A percentile compares a stretch with the other conserved stretches of the same genome.
These are phyloP conservation scores for Adelosebastes latens DNA, from an alignment of 2,797 vertebrate species.

Conservation along the genomic window DNA sequence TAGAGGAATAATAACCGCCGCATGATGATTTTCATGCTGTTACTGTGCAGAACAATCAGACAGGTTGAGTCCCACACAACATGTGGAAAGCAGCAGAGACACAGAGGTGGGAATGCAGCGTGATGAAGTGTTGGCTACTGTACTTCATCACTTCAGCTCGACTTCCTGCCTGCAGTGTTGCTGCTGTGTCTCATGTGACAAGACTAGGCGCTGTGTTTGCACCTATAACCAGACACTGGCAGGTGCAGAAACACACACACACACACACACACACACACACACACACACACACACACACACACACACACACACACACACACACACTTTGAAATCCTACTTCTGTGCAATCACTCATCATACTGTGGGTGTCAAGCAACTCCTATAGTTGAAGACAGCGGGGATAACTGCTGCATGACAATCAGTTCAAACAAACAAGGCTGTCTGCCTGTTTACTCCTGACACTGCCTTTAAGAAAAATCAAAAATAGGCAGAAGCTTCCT, in stretches of 20 bases:
- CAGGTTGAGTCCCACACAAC: background rate
- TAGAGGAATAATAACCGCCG: constrained; percentile 12
- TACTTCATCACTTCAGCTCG: constrained; percentile 42
- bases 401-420: constrained; percentile 54
- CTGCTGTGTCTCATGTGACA: constrained; percentile 49
- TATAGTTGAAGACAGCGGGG: constrained; percentile 37
- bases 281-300: background rate
- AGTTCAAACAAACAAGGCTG: constrained; percentile 51
- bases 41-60: constrained; percentile 17
- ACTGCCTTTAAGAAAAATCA: constrained; percentile 21
- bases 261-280: background rate
- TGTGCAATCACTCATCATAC: constrained; percentile 46
- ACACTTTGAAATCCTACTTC: constrained; percentile 45
- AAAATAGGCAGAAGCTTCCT: constrained; percentile 1
- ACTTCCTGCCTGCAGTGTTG: constrained; percentile 52
- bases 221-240: constrained; percentile 19
- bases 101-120: constrained; percentile 5
- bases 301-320: background rate
- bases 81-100: background rate
- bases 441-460: constrained; percentile 34
- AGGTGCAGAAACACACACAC: constrained; percentile 6
- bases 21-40: constrained; percentile 17
- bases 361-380: constrained; percentile 42
- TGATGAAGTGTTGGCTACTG: constrained; percentile 35
- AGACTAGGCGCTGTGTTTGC: constrained; percentile 27